A percentile compares a stretch with the other conserved stretches of the same genome.
Evolutionary conservation across 2,888 invertebrate genomes (phyloP).

Genomic region (Hetaerina titia): DNA sequence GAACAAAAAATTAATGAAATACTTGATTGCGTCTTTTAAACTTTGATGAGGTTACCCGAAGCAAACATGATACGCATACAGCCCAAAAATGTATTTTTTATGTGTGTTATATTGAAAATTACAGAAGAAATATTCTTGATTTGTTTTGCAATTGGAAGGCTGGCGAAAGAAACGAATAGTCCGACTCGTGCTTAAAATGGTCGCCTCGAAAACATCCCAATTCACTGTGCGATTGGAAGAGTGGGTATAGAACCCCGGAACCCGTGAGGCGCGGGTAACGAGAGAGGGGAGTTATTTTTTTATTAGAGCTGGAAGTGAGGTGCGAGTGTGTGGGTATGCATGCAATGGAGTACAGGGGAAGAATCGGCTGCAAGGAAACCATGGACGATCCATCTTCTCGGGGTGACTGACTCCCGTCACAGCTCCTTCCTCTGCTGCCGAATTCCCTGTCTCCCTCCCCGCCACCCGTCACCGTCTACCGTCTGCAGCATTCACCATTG

Average conservation of each 20-base stretch:
- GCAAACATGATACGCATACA: no score
- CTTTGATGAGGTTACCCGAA: no score
- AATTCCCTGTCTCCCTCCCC: slow-evolving; percentile 23
- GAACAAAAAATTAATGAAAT: no score
- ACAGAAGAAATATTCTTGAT: no score
- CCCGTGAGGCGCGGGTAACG: not conserved
- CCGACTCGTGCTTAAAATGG: not conserved
- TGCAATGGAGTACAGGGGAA: not conserved
- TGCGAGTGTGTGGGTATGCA: not conserved
- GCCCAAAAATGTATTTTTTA: no score
- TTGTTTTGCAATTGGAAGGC: no score
- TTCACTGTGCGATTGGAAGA: not conserved
- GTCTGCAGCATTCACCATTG: not conserved
- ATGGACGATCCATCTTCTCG: slow-evolving; percentile 60
- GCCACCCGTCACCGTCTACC: not conserved
- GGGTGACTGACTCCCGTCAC: slow-evolving; percentile 71
- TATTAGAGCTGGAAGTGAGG: slow-evolving; percentile 1
- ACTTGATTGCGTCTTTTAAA: no score
- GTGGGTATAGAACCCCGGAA: not conserved
- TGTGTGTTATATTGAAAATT: no score
- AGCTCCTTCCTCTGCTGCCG: slow-evolving; percentile 66
- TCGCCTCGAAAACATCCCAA: not conserved
- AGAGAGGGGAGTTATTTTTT: slow-evolving; percentile 15
- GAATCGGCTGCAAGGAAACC: slow-evolving; percentile 28
- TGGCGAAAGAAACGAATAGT: not conserved